Evolutionary conservation across 2,888 invertebrate genomes (phyloP).

Genomic region (Alloscopus bannaensis): DNA sequence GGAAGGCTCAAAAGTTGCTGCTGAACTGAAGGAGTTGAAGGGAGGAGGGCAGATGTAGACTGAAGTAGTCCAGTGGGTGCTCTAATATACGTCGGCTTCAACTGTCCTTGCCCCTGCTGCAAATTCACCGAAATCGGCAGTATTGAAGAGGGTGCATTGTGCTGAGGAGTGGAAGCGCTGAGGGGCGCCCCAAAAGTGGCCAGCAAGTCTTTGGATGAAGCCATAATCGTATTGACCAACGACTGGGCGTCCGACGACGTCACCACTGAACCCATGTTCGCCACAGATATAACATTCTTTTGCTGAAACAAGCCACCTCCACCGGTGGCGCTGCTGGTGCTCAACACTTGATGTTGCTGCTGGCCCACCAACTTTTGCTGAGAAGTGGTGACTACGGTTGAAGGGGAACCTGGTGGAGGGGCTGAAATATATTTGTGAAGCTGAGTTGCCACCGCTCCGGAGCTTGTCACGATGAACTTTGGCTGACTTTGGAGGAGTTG

Average conservation of each 20-base stretch:
- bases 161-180: neutral
- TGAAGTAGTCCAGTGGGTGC: conserved; percentile 12
- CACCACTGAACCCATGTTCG: neutral
- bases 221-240: conserved; percentile 40
- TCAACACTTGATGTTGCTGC: conserved; percentile 27
- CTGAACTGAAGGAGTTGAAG: neutral
- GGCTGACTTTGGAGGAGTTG: conserved; percentile 14
- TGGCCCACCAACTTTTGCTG: conserved; percentile 42
- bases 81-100: conserved; percentile 31
- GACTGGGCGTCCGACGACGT: conserved; percentile 29
- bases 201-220: conserved; percentile 37
- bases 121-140: conserved; percentile 39
- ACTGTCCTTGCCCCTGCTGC: conserved; percentile 22
- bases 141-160: neutral
- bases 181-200: conserved; percentile 44
- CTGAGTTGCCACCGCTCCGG: conserved; percentile 29
- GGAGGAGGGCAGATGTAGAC: neutral
- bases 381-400: neutral
- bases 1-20: conserved; percentile 31
- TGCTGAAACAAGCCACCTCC: conserved; percentile 23
- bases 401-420: neutral
- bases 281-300: conserved; percentile 30
- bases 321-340: conserved; percentile 7
- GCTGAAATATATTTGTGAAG: conserved; percentile 35
- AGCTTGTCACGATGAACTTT: conserved; percentile 40